These are phyloP conservation scores for Marronus borbonicus DNA, from an alignment of 2,888 invertebrate genomes.

Conservation along the genomic window DNA sequence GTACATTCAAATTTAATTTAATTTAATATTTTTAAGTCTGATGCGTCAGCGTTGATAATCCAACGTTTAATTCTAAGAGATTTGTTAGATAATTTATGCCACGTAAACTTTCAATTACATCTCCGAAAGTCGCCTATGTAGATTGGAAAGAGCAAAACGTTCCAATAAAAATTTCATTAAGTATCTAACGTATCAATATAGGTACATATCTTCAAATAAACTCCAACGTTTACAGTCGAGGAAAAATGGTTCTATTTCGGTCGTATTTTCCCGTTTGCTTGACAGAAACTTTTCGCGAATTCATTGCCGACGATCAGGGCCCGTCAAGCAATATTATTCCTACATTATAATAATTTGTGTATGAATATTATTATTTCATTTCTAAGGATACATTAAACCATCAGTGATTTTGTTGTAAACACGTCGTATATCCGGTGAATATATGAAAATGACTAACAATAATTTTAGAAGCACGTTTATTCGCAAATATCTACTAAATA, in stretches of 20 bases:
- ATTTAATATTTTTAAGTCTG: not conserved
- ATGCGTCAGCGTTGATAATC: not conserved
- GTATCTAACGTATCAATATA: constrained; percentile 2
- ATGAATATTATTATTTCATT: too few species aligned
- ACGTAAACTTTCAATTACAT: not conserved
- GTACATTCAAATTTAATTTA: too few species aligned
- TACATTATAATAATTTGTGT: not conserved
- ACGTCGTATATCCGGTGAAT: too few species aligned
- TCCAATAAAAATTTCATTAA: constrained; percentile 7
- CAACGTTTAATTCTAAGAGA: not conserved
- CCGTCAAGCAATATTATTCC: not conserved
- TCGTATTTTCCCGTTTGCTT: not conserved
- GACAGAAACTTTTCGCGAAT: not conserved
- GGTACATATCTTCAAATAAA: not conserved
- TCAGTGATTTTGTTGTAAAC: too few species aligned
- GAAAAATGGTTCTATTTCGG: not conserved
- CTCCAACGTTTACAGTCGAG: not conserved
- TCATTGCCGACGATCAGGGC: not conserved
- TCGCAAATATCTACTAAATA: too few species aligned
- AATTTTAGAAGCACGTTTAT: too few species aligned
- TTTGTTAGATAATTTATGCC: not conserved
- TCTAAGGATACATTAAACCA: too few species aligned
- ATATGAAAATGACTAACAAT: too few species aligned
- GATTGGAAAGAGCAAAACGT: not conserved
- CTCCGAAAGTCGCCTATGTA: not conserved